Evolutionary conservation across 2,113 vertebrate species (phyloP).

Genomic region (Eupsittula cactorum): DNA sequence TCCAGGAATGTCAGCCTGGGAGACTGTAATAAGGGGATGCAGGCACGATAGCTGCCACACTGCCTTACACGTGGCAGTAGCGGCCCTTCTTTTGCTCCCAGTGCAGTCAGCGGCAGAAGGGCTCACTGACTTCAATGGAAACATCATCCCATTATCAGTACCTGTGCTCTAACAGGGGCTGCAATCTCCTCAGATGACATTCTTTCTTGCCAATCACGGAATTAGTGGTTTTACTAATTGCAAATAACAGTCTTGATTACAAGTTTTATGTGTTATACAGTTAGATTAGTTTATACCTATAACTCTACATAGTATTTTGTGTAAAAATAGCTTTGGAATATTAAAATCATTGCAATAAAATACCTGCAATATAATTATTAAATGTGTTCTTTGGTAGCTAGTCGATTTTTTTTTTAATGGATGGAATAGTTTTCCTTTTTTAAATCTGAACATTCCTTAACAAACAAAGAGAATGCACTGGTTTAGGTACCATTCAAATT

Average conservation of each 20-base stretch:
- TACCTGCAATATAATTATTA: conserved; percentile 81
- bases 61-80: rapidly evolving
- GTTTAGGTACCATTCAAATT: conserved; percentile 81
- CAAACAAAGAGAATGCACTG: conserved; percentile 97
- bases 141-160: background rate
- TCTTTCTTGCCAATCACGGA: conserved; percentile 73
- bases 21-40: background rate
- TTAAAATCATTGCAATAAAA: conserved; percentile 86
- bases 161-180: background rate
- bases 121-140: background rate
- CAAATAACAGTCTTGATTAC: conserved; percentile 77
- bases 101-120: background rate
- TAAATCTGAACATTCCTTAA: conserved; percentile 81
- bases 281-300: conserved; percentile 79
- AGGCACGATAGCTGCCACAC: rapidly evolving
- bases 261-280: conserved; percentile 72
- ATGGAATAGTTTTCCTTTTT: conserved; percentile 77
- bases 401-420: conserved; percentile 71
- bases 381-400: conserved; percentile 84
- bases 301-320: conserved; percentile 82
- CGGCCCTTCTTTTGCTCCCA: background rate
- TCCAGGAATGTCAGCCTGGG: background rate
- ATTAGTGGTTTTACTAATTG: conserved; percentile 71
- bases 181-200: conserved; percentile 53
- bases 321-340: conserved; percentile 86